These are phyloP conservation scores for Felis catus DNA, from an alignment of 2,113 vertebrate species.

Conservation along the genomic window F.catus_Fca126_mat1.0 CM031417.1:120245501-120246000, in stretches of 20 bases:
- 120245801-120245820: constrained; percentile 99
- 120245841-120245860: constrained; percentile 85
- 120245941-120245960: neutral
- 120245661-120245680: neutral
- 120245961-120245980: neutral
- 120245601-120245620: neutral
- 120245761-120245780: constrained; percentile 97
- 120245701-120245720: neutral
- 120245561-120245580: neutral
- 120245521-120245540: neutral
- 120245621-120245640: neutral
- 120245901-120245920: neutral
- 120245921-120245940: neutral
- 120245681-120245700: neutral
- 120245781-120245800: constrained; percentile 97
- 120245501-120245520: neutral
- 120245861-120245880: accelerated
- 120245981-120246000: neutral
- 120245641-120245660: neutral
- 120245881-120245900: neutral
- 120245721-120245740: constrained; percentile 83
- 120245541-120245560: neutral
- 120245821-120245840: constrained; percentile 97
- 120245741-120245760: constrained; percentile 95
- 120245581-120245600: neutral